Evolutionary conservation across 2,797 vertebrate species (phyloP), one percentile per base, ranked within the genome.

Genomic region (Malacoctenus gilli): DNA sequence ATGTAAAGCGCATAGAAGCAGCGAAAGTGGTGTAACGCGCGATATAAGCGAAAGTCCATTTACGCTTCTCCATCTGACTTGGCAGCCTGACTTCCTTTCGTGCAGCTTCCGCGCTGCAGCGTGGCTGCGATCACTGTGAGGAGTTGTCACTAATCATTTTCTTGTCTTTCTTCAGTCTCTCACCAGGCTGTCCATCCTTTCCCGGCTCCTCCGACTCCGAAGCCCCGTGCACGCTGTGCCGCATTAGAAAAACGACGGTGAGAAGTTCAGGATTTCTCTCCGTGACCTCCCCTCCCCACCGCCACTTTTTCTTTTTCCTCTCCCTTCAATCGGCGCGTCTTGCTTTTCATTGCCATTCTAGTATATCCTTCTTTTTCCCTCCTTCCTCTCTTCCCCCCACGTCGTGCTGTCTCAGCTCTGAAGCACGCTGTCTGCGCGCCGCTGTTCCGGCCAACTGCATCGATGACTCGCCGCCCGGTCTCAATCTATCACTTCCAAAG

Each of bases 61-160:
- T 34, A 50, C 25, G 16, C 35, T 41, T 52, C 14, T 19, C 18
- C 34, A n/a, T 5, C 25, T 16, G 12, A 32, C 40, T 18, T 10
- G 6, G 15, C 59, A n/a, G n/a, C n/a, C n/a, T n/a, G n/a, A n/a
- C n/a, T n/a, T n/a, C n/a, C n/a, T 4, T 15, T 11, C 31, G 32
- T 47, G n/a, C 25, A 49, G 53, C 53, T 38, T 44, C 19, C 37
- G 2, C 62, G 60, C 51, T 19, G 53, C 55, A 15, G 49, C 36
- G 46, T 56, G 23, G 52, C 42, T 22, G 28, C 40, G 55, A 22
- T 72, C 64, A 9, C 72, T 50, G 66, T 20, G 51, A 77, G 71
- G 46, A 72, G 42, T 34, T 64, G 69, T 72, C 73, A 44, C 51
- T 77, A 75, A 76, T 79, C 41, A 62, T 79, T 74, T 64, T 64